A percentile compares a stretch with the other conserved stretches of the same genome.
phyloP scores from a whole-genome alignment of 2,113 vertebrate species.

The Colaptes auratus region DNA sequence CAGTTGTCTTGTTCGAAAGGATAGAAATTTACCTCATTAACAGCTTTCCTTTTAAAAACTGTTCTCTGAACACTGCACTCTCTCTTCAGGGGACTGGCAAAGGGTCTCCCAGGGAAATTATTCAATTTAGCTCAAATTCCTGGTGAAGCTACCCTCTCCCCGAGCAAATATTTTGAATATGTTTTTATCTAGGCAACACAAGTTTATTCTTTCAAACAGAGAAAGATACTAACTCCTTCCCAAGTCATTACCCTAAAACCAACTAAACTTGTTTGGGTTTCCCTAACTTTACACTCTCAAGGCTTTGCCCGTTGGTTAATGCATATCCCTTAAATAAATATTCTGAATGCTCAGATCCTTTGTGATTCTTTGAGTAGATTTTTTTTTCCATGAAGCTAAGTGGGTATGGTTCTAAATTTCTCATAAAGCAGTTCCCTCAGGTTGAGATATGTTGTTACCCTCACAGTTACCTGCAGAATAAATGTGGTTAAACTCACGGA shows the following conservation, averaged over 20 bases:
- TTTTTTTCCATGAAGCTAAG: too few species aligned
- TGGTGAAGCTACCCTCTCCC: not conserved
- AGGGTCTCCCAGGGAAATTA: not conserved
- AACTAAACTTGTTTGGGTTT: not conserved
- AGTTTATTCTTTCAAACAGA: not conserved
- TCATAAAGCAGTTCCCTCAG: not conserved
- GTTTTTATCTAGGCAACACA: not conserved
- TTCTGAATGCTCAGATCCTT: not conserved
- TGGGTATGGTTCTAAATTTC: not conserved
- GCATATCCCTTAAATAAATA: not conserved
- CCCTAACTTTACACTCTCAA: not conserved
- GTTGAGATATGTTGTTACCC: slow-evolving; percentile 19
- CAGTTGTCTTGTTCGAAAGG: not conserved
- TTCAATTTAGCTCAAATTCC: not conserved
- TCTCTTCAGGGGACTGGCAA: not conserved
- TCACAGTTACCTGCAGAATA: not conserved
- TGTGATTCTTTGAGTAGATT: not conserved
- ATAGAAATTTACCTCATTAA: not conserved
- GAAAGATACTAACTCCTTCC: not conserved
- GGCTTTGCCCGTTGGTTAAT: not conserved
- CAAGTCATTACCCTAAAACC: not conserved
- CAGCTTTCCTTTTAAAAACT: not conserved
- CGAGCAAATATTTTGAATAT: not conserved
- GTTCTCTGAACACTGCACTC: not conserved
- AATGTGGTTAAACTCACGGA: not conserved